Base-by-base conservation (phyloP, 2,113 vertebrate genomes). In the Glaucomys volans region DNA sequence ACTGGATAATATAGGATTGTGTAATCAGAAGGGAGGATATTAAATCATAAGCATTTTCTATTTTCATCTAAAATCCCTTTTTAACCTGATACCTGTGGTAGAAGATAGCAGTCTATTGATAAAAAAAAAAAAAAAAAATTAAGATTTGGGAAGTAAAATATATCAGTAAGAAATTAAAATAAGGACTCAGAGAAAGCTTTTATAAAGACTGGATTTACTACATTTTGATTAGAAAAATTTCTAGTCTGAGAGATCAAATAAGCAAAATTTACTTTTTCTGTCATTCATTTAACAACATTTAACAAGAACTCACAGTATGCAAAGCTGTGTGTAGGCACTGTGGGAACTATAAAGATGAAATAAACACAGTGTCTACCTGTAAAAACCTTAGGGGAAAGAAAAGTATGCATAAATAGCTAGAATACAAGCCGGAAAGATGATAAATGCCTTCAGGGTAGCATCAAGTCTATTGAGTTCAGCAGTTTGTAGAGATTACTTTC, bases 321-420 rank as follows among this genome's bases (percentile, higher is more conserved):
- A 94, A 90, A 91, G 50, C 81, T 95, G n/a, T 77, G 50, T 86
- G 66, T 67, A 57, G 24, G 44, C 40, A 42, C 66, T 59, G 32
- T 66, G 69, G 64, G 71, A 92, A 57, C 72, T 37, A 67, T 67
- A 87, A 90, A 80, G 57, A 90, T 96, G 90, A 93, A 94, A 96
- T 95, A 95, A 95, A 20, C 28, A 89, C 28, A 90, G 24, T 76
- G 95, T 4, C 30, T 96, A 97, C 81, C 87, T 95, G 76, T 37
- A 83, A 95, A 96, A 80, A 44, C 42, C 62, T 91, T 81, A 77
- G 17, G 64, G n/a, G 47, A 96, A 37, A 76, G 11, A 80, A 93
- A 95, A 97, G 95, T 92, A 83, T 92, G 66, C 71, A 96, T 85
- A 84, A 97, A 93, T 84, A 92, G 71, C 62, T 96, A 74, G 40